Percentiles rank a stretch among this genome's conserved stretches.
These are phyloP conservation scores for Mesitornis unicolor DNA, from an alignment of 2,113 vertebrate species.

Conservation along the genomic window DNA sequence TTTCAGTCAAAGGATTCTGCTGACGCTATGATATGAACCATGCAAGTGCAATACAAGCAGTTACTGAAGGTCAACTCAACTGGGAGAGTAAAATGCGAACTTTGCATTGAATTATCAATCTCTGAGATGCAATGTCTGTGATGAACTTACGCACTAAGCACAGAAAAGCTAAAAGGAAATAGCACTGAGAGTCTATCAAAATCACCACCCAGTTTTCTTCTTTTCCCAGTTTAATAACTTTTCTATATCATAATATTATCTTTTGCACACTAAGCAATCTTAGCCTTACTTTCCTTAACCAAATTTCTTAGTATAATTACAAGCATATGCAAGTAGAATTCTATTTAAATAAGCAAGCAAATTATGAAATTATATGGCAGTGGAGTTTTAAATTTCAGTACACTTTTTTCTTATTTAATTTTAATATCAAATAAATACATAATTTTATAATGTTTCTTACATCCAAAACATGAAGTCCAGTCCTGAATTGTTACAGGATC, in stretches of 20 bases:
- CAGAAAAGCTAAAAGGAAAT: neutral
- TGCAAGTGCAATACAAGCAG: neutral
- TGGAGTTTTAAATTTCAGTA: neutral
- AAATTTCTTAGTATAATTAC: neutral
- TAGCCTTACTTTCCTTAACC: neutral
- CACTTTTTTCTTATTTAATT: neutral
- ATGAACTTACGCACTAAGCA: neutral
- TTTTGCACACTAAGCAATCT: neutral
- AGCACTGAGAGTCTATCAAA: neutral
- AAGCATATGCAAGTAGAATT: neutral
- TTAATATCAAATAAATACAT: neutral
- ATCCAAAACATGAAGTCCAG: neutral
- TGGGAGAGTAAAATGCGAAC: neutral
- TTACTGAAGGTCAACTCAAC: neutral
- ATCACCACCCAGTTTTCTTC: neutral
- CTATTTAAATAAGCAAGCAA: neutral
- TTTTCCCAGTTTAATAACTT: neutral
- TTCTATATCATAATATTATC: neutral
- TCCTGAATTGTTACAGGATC: neutral
- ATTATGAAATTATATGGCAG: neutral
- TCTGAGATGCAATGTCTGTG: neutral
- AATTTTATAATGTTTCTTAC: neutral
- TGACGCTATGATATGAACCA: neutral
- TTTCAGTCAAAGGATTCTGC: constrained; percentile 11
- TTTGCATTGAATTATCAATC: neutral